These are phyloP conservation scores for Leuciscus waleckii DNA, from an alignment of 2,797 vertebrate species.

Conservation along the genomic window DNA sequence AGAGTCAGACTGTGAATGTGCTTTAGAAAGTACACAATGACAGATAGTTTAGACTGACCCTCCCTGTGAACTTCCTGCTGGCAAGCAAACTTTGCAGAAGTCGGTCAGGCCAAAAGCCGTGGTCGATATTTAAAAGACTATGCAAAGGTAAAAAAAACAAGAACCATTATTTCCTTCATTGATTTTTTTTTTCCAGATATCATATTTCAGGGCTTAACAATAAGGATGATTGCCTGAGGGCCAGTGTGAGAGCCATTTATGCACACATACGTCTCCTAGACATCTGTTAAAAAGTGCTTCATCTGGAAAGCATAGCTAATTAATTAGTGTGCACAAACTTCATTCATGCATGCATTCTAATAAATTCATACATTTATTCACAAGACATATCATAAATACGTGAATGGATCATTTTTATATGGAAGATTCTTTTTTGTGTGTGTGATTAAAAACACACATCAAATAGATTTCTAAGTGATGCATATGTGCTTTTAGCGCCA, in stretches of 20 bases:
- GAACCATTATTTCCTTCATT: slow-evolving; percentile 22
- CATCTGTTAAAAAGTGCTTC: background rate
- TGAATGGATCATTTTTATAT: background rate
- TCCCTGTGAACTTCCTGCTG: slow-evolving; percentile 29
- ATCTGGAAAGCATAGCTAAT: background rate
- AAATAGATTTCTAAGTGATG: background rate
- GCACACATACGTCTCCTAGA: background rate
- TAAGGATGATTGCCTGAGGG: background rate
- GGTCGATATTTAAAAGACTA: slow-evolving; percentile 35
- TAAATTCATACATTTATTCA: background rate
- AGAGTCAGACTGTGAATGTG: background rate
- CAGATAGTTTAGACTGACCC: slow-evolving; percentile 1
- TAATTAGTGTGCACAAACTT: background rate
- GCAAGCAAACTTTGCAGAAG: slow-evolving; percentile 13
- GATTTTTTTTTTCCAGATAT: background rate
- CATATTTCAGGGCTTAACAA: slow-evolving; percentile 13
- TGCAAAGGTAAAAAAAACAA: slow-evolving; percentile 1
- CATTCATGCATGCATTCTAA: background rate
- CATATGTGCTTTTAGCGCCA: background rate
- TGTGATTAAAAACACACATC: background rate
- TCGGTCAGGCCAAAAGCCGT: background rate
- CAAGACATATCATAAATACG: background rate
- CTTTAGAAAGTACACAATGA: slow-evolving; percentile 9
- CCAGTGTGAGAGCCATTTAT: background rate
- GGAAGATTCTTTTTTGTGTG: background rate